A percentile compares a stretch with the other conserved stretches of the same genome.
Evolutionary conservation across 1,140 invertebrate genomes (phyloP).

Genomic region (Triops cancriformis): DNA sequence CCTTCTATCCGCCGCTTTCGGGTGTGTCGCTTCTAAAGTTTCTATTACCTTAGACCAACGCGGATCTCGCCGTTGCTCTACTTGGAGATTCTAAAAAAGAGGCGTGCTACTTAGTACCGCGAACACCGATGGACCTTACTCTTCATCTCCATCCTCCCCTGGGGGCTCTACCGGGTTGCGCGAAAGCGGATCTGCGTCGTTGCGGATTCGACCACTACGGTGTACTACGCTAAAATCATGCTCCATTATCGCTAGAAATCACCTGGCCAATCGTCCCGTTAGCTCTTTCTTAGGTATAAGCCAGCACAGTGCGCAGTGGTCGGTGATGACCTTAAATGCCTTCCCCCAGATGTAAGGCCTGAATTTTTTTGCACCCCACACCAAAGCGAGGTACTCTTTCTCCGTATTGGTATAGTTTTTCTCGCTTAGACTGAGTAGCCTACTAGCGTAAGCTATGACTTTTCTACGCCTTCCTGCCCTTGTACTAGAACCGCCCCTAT

Average conservation of each 20-base stretch:
- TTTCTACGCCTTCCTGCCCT: conserved; percentile 33
- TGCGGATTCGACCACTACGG: conserved; percentile 36
- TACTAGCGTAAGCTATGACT: conserved; percentile 41
- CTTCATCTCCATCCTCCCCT: no score
- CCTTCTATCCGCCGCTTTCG: no score
- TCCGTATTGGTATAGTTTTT: conserved; percentile 41
- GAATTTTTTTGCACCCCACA: conserved; percentile 43
- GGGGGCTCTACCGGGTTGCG: no score
- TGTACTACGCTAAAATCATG: conserved; percentile 42
- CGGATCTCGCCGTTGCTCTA: no score
- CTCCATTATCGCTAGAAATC: conserved; percentile 44
- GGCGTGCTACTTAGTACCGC: no score
- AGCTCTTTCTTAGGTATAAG: conserved; percentile 40
- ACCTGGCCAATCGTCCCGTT: conserved; percentile 41
- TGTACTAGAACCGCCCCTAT: conserved; percentile 33
- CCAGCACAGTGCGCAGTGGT: conserved; percentile 44
- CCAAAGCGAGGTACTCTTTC: conserved; percentile 45
- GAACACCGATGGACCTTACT: no score
- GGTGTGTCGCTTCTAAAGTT: no score
- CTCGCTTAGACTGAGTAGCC: conserved; percentile 39
- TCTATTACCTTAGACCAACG: no score
- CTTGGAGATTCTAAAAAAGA: no score
- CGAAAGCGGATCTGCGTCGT: conserved; percentile 24
- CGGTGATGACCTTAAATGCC: conserved; percentile 45
- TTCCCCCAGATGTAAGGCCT: conserved; percentile 42